Conservation (phyloP, 2,888 invertebrate species). For the Elegia similella region DNA sequence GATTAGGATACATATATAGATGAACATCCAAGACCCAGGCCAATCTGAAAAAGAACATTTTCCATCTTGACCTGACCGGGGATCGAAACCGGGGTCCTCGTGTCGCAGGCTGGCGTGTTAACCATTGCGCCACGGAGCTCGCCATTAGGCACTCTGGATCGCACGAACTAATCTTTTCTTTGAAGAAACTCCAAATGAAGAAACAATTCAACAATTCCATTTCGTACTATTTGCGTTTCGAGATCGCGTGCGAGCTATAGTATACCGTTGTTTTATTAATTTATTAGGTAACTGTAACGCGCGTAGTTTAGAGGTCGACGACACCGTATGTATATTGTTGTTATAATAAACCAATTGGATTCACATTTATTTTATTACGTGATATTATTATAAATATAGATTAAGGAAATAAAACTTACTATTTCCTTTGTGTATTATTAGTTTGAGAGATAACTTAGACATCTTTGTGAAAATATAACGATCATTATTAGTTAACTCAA, state of each 20-base stretch:
- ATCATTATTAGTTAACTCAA: too few relatives aligned
- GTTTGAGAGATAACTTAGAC: background rate
- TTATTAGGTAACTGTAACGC: constrained; percentile 56
- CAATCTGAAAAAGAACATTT: too few relatives aligned
- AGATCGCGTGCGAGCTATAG: constrained; percentile 38
- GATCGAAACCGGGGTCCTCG: too few relatives aligned
- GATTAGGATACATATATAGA: too few relatives aligned
- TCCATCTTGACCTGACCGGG: too few relatives aligned
- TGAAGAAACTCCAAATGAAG: background rate
- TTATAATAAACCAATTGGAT: constrained; percentile 48
- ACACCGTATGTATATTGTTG: constrained; percentile 52
- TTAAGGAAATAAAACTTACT: background rate
- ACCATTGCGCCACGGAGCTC: too few relatives aligned
- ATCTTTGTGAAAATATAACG: too few relatives aligned
- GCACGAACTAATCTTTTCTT: too few relatives aligned
- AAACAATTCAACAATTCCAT: background rate
- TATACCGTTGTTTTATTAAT: constrained; percentile 70
- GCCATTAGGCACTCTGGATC: too few relatives aligned
- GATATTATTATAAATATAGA: background rate
- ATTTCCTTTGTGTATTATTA: background rate
- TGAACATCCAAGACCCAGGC: too few relatives aligned
- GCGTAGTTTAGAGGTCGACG: constrained; percentile 60
- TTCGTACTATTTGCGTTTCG: constrained; percentile 15
- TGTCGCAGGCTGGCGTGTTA: too few relatives aligned
- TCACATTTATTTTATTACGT: constrained; percentile 11